These are phyloP conservation scores for Panopea generosa DNA, from an alignment of 2,888 invertebrate genomes.

Conservation along the genomic window DNA sequence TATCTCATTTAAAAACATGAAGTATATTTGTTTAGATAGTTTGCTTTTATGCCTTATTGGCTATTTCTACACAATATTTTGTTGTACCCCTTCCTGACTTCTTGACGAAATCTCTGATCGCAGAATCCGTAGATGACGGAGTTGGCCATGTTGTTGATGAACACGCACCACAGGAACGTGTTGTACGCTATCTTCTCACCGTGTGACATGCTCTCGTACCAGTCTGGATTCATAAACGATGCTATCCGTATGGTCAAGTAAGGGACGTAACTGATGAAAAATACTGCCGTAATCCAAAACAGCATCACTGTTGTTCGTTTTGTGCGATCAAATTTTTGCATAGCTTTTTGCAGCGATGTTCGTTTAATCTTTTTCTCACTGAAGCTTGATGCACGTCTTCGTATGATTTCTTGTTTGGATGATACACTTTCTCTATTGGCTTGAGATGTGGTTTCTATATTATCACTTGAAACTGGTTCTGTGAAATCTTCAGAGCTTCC, in stretches of 20 bases:
- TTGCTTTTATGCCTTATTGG: too few species aligned
- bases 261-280: constrained; percentile 59
- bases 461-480: not conserved
- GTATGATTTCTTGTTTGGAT: constrained; percentile 7
- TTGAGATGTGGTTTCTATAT: not conserved
- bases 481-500: constrained; percentile 35
- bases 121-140: constrained; percentile 62
- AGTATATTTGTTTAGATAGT: too few species aligned
- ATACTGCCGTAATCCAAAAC: constrained; percentile 55
- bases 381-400: constrained; percentile 10
- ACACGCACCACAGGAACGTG: constrained; percentile 62
- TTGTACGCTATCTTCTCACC: constrained; percentile 44
- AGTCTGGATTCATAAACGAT: constrained; percentile 36
- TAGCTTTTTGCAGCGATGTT: constrained; percentile 19
- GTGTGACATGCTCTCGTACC: constrained; percentile 39
- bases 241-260: constrained; percentile 48
- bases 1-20: too few species aligned
- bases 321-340: constrained; percentile 49
- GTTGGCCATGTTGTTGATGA: constrained; percentile 62
- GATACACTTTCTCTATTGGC: not conserved
- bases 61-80: constrained; percentile 9
- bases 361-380: not conserved
- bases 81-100: constrained; percentile 41
- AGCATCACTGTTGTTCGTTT: constrained; percentile 58
- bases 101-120: constrained; percentile 48